Percentiles rank a stretch among this genome's conserved stretches.
Conservation (phyloP, 2,797 vertebrate species). For the Fratercula arctica region DNA sequence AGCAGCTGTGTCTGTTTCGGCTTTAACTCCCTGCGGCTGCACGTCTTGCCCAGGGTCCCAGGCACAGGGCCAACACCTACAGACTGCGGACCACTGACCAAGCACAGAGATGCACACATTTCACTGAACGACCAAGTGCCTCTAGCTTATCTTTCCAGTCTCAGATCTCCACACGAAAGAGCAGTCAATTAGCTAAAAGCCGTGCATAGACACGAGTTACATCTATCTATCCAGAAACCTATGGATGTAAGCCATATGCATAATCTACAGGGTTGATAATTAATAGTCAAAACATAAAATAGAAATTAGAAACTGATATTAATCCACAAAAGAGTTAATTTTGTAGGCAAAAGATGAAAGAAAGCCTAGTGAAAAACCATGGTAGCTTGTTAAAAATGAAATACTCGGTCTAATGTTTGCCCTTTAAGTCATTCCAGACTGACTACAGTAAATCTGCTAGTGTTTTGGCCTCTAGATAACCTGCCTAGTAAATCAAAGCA, state of each 20-base stretch:
- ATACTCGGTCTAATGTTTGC: background rate
- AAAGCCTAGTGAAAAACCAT: background rate
- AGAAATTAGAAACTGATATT: background rate
- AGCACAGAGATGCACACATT: background rate
- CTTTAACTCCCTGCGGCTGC: background rate
- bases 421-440: slow-evolving; percentile 27
- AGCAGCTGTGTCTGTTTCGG: background rate
- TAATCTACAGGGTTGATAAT: background rate
- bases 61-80: background rate
- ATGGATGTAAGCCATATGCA: background rate
- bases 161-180: background rate
- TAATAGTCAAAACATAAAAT: background rate
- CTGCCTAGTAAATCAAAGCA: slow-evolving; percentile 48
- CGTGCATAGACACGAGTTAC: background rate
- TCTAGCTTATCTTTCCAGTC: background rate
- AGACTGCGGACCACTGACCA: background rate
- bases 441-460: slow-evolving; percentile 3
- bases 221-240: background rate
- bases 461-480: slow-evolving; percentile 47
- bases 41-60: background rate
- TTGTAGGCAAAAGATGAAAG: background rate
- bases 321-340: background rate
- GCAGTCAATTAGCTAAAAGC: background rate
- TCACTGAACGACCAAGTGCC: background rate
- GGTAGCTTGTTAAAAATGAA: slow-evolving; percentile 24